phyloP scores from a whole-genome alignment of 2,797 vertebrate genomes.

The Crenuchus spilurus region DNA sequence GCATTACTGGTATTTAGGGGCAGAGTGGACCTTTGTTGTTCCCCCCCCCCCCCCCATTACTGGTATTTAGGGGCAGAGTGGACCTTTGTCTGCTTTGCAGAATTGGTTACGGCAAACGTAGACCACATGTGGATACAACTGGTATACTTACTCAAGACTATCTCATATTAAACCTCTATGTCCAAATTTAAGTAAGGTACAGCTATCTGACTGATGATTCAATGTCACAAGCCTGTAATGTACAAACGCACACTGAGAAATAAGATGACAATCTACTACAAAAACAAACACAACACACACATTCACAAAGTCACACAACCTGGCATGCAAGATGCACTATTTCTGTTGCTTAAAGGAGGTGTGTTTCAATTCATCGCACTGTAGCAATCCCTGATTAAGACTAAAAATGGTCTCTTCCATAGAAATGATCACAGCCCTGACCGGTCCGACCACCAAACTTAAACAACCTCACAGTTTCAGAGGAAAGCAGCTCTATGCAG shows the following conservation, averaged over 20 bases:
- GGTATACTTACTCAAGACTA: too few relatives aligned
- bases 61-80: too few relatives aligned
- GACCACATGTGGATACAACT: too few relatives aligned
- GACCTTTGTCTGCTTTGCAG: too few relatives aligned
- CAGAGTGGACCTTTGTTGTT: too few relatives aligned
- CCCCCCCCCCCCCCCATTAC: too few relatives aligned
- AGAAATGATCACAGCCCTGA: not conserved
- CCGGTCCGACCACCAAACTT: too few relatives aligned
- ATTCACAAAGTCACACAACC: slow-evolving; percentile 19
- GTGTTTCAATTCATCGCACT: slow-evolving; percentile 1
- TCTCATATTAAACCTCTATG: too few relatives aligned
- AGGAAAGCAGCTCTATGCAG: not conserved
- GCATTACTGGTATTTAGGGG: too few relatives aligned
- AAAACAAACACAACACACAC: slow-evolving; percentile 20
- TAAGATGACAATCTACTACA: not conserved
- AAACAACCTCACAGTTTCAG: not conserved
- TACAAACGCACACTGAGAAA: not conserved
- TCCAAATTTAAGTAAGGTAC: not conserved
- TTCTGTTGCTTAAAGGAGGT: slow-evolving; percentile 14
- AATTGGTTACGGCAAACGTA: too few relatives aligned
- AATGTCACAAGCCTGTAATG: slow-evolving; percentile 51
- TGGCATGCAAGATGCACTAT: slow-evolving; percentile 49
- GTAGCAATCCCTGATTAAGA: not conserved
- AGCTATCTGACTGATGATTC: not conserved
- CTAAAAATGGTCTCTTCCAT: not conserved